Base-by-base conservation (phyloP, 2,797 vertebrate genomes). In the Sphenodon punctatus region DNA sequence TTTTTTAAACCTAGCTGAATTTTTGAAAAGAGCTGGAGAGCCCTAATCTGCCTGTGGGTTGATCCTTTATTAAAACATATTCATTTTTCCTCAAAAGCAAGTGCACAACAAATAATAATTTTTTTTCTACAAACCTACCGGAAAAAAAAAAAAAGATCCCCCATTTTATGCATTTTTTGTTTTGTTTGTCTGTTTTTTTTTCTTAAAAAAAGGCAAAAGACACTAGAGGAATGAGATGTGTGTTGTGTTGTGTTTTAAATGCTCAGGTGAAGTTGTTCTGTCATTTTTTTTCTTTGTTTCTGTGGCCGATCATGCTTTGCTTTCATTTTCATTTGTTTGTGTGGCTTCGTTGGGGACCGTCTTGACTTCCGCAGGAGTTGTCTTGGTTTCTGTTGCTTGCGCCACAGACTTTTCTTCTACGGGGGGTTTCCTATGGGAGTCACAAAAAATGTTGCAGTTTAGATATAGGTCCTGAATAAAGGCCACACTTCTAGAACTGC, bases 241-340 rank as follows among this genome's bases (percentile, higher is more conserved):
- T 92, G 93, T 78, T 85, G 93, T 89, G 93, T 56, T 66, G 82
- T 91, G 88, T 76, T 94, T 90, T 92, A 94, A 94, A 94, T 94
- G 95, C 92, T 95, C 82, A 92, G 94, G 95, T 95, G 96, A 95
- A 95, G 95, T 94, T 94, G 94, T 94, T 94, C 93, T 92, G 93
- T 96, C 96, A 94, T 94, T 93, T 92, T 90, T 89, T 81, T 89
- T 78, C 85, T 78, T 89, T 3, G 23, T 73, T 84, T 88, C 89
- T 17, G 22, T 67, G 58, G 68, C 95, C 92, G 95, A 96, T 99
- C 97, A 99, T 95, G 98, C 98, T 97, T 97, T 98, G 95, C 97
- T 98, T 93, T 97, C 97, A 0, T 92, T 94, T 85, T 94, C 90
- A 73, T 97, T 97, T 96, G 96, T 97, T 94, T 98, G 97, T 95